These are phyloP conservation scores for Siderastrea siderea DNA, from an alignment of 92 coral and sea anemone species.

Conservation along the genomic window DNA sequence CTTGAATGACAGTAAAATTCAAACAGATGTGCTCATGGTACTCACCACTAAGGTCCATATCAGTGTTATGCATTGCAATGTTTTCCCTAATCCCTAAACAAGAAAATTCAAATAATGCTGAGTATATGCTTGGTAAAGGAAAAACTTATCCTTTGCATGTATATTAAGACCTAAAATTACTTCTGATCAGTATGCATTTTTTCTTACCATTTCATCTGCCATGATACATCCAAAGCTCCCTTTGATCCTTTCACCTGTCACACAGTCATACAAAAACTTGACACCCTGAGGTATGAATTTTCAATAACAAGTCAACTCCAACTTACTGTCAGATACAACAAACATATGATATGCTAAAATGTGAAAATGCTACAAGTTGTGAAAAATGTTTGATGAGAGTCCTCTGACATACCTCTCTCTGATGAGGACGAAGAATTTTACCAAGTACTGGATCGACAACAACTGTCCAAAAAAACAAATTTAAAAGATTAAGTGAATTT, in stretches of 20 bases:
- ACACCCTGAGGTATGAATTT: slow-evolving; percentile 74
- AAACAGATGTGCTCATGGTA: not conserved
- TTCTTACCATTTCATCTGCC: slow-evolving; percentile 98
- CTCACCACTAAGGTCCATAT: slow-evolving; percentile 95
- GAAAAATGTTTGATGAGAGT: not conserved
- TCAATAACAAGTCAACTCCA: not conserved
- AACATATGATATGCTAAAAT: not conserved
- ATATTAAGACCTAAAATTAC: not conserved
- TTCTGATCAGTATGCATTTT: not conserved
- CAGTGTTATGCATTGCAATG: slow-evolving; percentile 91
- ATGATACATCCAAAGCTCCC: slow-evolving; percentile 98
- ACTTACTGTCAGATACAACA: not conserved
- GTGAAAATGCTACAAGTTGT: not conserved
- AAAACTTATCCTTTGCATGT: not conserved
- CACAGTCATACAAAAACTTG: slow-evolving; percentile 96
- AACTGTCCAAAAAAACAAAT: slow-evolving; percentile 49
- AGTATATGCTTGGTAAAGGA: not conserved
- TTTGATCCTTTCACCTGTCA: slow-evolving; percentile 88
- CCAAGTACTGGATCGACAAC: slow-evolving; percentile 97
- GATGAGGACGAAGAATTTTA: slow-evolving; percentile 95
- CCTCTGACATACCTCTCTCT: slow-evolving; percentile 81
- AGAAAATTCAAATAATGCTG: not conserved
- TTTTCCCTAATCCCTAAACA: slow-evolving; percentile 92
- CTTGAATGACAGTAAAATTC: not conserved
- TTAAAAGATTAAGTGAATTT: not conserved